Evolutionary conservation across 2,888 invertebrate genomes (phyloP).

Genomic region (Drosophila cracens): DNA sequence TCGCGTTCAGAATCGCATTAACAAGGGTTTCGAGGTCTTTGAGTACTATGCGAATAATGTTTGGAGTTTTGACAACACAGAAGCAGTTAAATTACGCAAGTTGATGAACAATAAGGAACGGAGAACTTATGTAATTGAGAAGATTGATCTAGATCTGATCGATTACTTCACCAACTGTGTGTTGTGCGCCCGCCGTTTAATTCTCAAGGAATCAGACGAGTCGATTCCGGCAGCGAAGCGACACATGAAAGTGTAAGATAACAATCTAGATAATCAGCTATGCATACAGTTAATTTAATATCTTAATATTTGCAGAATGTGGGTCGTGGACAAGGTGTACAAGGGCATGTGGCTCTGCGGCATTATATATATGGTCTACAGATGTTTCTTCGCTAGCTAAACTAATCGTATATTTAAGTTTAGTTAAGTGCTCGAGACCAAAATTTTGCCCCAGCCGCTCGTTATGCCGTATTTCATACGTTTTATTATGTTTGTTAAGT

Average conservation of each 20-base stretch:
- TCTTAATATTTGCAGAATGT: conserved; percentile 90
- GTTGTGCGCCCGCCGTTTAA: conserved; percentile 91
- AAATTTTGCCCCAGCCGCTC: conserved; percentile 48
- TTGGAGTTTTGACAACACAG: conserved; percentile 93
- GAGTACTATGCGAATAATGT: conserved; percentile 97
- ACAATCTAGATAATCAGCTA: background rate
- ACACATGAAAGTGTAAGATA: conserved; percentile 91
- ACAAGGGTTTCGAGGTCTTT: conserved; percentile 94
- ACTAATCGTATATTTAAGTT: conserved; percentile 22
- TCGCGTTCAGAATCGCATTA: conserved; percentile 92
- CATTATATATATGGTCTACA: conserved; percentile 86
- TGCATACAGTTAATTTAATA: background rate
- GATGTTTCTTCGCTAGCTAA: conserved; percentile 71
- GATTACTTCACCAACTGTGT: conserved; percentile 94
- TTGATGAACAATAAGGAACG: conserved; percentile 89
- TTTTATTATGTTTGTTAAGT: conserved; percentile 39
- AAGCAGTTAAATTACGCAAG: conserved; percentile 87
- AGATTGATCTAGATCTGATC: conserved; percentile 89
- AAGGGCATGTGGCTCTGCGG: conserved; percentile 89
- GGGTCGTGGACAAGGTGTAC: conserved; percentile 91
- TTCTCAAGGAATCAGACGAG: conserved; percentile 93
- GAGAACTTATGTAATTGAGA: conserved; percentile 89
- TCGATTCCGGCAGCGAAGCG: conserved; percentile 91
- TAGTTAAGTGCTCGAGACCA: conserved; percentile 74
- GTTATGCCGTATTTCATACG: conserved; percentile 43